phyloP scores from a whole-genome alignment of 1,140 invertebrate genomes.

The Macrotrachela quadricornifera region DNA sequence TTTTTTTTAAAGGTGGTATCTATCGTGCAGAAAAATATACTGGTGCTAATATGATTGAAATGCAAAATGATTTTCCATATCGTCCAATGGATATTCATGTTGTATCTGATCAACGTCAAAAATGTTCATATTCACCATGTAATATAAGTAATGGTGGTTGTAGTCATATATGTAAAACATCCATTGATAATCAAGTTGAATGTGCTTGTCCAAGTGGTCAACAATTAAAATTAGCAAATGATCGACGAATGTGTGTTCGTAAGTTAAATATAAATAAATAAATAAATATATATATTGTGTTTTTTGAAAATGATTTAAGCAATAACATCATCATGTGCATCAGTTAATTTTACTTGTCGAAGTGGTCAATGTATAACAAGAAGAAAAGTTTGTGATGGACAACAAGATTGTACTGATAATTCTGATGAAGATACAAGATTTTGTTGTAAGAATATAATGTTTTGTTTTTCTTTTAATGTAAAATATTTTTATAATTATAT shows the following conservation, averaged over 20 bases:
- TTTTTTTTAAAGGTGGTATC: conserved; percentile 41
- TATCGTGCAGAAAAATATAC: conserved; percentile 90
- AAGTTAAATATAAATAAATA: conserved; percentile 53
- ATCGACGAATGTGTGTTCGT: conserved; percentile 18
- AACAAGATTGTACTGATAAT: conserved; percentile 58
- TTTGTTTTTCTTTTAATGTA: too few species aligned
- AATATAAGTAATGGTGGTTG: conserved; percentile 81
- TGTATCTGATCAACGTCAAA: conserved; percentile 53
- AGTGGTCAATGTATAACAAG: conserved; percentile 8
- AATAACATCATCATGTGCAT: not conserved
- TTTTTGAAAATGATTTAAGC: conserved; percentile 66
- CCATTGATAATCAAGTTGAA: conserved; percentile 43
- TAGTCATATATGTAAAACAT: conserved; percentile 75
- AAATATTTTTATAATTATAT: conserved; percentile 44
- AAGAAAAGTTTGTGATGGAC: conserved; percentile 44
- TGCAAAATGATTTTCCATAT: conserved; percentile 70
- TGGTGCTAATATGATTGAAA: conserved; percentile 72
- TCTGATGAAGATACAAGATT: conserved; percentile 47
- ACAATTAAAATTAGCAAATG: conserved; percentile 10
- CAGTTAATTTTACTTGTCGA: conserved; percentile 5
- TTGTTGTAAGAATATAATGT: too few species aligned
- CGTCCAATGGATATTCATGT: conserved; percentile 68
- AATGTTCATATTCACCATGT: conserved; percentile 60
- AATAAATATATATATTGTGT: conserved; percentile 42
- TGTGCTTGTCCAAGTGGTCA: conserved; percentile 15